Conservation (phyloP, 1,140 invertebrate genomes). For the Pteromalus puparum region DNA sequence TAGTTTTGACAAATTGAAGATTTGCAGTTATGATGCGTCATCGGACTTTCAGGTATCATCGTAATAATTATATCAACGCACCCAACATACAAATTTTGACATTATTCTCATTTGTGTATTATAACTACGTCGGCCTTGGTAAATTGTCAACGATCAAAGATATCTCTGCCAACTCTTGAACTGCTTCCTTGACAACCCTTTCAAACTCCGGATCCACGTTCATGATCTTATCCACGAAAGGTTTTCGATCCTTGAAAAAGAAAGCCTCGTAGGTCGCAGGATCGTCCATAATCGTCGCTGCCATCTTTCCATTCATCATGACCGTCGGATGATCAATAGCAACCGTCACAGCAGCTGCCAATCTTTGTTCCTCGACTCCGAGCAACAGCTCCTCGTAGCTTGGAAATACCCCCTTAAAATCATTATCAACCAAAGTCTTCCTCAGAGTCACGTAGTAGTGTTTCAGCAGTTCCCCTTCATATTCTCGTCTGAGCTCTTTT, state of each 20-base stretch:
- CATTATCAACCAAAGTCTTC: constrained; percentile 52
- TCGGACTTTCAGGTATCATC: too few relatives aligned
- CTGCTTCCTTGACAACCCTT: constrained; percentile 58
- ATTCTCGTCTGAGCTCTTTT: constrained; percentile 60
- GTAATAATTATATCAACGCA: too few relatives aligned
- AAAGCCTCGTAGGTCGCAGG: constrained; percentile 58
- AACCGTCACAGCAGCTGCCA: constrained; percentile 62
- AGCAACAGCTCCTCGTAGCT: constrained; percentile 63
- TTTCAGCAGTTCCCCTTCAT: constrained; percentile 62
- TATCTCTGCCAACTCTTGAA: constrained; percentile 66
- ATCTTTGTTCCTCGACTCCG: constrained; percentile 66
- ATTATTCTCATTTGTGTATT: too few relatives aligned
- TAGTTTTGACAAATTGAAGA: too few relatives aligned
- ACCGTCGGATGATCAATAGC: constrained; percentile 64
- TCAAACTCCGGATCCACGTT: constrained; percentile 59
- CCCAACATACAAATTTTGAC: too few relatives aligned
- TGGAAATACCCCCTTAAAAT: constrained; percentile 53
- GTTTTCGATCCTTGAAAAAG: constrained; percentile 58
- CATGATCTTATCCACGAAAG: constrained; percentile 59
- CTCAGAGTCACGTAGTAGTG: constrained; percentile 67
- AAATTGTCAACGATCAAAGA: constrained; percentile 45
- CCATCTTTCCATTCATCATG: constrained; percentile 62
- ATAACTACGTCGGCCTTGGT: too few relatives aligned
- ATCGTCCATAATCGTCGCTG: constrained; percentile 57
- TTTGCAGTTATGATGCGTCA: too few relatives aligned